phyloP scores from a whole-genome alignment of 2,113 vertebrate species.

The Pseudorasbora parva region DNA sequence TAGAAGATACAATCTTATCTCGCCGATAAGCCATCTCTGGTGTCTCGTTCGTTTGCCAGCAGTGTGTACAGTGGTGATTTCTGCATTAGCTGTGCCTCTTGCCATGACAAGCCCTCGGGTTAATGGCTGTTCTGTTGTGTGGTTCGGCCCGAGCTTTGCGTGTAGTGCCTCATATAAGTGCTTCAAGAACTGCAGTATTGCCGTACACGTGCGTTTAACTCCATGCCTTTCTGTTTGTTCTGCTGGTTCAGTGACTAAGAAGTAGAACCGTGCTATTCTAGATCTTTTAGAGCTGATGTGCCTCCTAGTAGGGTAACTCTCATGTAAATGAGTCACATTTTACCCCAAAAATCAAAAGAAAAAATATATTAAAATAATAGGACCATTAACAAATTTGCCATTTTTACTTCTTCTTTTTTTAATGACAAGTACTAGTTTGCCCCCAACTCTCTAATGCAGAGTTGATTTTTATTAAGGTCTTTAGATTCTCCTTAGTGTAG shows the following conservation, averaged over 20 bases:
- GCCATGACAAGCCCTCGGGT: constrained; percentile 43
- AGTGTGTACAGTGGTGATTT: constrained; percentile 41
- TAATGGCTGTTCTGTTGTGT: constrained; percentile 22
- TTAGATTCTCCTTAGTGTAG: too few species aligned
- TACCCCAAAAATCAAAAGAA: neutral
- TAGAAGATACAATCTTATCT: neutral
- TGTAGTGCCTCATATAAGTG: constrained; percentile 63
- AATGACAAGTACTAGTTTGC: neutral
- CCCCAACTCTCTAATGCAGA: neutral
- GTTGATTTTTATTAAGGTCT: neutral
- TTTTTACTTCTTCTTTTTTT: neutral
- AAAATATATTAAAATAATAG: neutral
- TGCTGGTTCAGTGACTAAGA: constrained; percentile 53
- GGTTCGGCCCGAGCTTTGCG: constrained; percentile 37
- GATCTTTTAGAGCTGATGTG: constrained; percentile 61
- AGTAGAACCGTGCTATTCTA: constrained; percentile 48
- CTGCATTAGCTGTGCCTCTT: constrained; percentile 60
- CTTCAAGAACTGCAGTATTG: constrained; percentile 54
- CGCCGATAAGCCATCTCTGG: neutral
- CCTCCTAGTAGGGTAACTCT: constrained; percentile 54
- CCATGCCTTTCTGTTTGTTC: constrained; percentile 26
- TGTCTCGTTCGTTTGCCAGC: neutral
- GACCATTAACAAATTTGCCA: neutral
- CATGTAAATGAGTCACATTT: neutral
- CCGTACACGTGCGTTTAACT: constrained; percentile 4